These are phyloP conservation scores for Polydrusus pterygomalis DNA, from an alignment of 2,888 invertebrate genomes.

Conservation along the genomic window DNA sequence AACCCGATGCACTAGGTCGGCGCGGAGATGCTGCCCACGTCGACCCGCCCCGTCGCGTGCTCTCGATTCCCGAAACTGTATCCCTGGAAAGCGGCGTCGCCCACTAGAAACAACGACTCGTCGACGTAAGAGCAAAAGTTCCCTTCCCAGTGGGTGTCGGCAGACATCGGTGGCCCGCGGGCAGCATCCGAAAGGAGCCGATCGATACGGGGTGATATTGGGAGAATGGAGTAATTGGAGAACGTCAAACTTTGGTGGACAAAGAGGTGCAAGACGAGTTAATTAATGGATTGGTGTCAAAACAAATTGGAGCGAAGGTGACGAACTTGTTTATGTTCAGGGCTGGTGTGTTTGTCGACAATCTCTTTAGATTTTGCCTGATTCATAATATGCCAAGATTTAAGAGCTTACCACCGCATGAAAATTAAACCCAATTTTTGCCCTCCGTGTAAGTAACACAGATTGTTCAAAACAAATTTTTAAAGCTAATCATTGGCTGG, in stretches of 20 bases:
- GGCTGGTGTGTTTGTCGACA: background rate
- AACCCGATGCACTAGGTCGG: slow-evolving; percentile 41
- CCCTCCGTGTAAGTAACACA: too few species aligned
- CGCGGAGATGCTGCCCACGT: slow-evolving; percentile 31
- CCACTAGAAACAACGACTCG: slow-evolving; percentile 31
- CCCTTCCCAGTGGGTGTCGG: slow-evolving; percentile 59
- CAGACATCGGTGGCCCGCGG: slow-evolving; percentile 64
- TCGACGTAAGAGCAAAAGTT: slow-evolving; percentile 46
- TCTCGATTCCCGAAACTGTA: slow-evolving; percentile 35
- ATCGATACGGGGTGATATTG: slow-evolving; percentile 59
- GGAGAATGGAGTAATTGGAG: slow-evolving; percentile 57
- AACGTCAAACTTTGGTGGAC: slow-evolving; percentile 55
- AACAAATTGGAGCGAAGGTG: background rate
- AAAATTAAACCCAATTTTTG: too few species aligned
- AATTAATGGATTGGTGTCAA: slow-evolving; percentile 5
- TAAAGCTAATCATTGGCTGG: too few species aligned
- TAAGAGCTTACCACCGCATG: too few species aligned
- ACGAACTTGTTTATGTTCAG: background rate
- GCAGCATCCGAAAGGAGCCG: slow-evolving; percentile 67
- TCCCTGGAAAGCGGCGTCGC: slow-evolving; percentile 29
- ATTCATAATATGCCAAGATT: too few species aligned
- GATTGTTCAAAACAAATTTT: too few species aligned
- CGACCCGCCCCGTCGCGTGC: slow-evolving; percentile 41
- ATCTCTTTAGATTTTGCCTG: background rate
- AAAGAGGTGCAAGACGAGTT: slow-evolving; percentile 12